Conservation (phyloP, 2,888 invertebrate genomes). For the Drosophila imparisetae region DNA sequence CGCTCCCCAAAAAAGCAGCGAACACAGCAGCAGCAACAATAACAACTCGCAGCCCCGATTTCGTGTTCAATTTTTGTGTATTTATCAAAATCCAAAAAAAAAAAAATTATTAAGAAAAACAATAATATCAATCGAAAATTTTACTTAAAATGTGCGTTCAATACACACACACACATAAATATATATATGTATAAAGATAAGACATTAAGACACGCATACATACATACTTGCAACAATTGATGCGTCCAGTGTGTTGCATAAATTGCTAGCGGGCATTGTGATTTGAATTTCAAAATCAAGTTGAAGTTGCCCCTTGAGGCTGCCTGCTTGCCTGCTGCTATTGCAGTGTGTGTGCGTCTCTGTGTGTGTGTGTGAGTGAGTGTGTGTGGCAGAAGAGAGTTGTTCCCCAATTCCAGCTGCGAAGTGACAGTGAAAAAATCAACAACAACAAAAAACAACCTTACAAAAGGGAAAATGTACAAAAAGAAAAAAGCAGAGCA, state of each 20-base stretch:
- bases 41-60: constrained; percentile 31
- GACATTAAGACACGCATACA: constrained; percentile 13
- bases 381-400: constrained; percentile 32
- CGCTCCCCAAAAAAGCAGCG: constrained; percentile 57
- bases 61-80: constrained; percentile 62
- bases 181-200: constrained; percentile 4
- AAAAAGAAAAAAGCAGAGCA: constrained; percentile 73
- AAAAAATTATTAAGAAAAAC: constrained; percentile 8
- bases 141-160: constrained; percentile 54
- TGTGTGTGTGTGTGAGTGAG: not conserved
- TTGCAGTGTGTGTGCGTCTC: constrained; percentile 9
- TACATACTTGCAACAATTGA: constrained; percentile 46
- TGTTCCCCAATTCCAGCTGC: constrained; percentile 61
- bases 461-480: constrained; percentile 7
- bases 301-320: constrained; percentile 50
- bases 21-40: constrained; percentile 37
- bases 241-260: constrained; percentile 65
- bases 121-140: constrained; percentile 18
- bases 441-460: constrained; percentile 24
- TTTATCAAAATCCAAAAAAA: constrained; percentile 37
- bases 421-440: constrained; percentile 65
- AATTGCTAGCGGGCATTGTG: constrained; percentile 68
- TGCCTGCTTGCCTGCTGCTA: constrained; percentile 15
- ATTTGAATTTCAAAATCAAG: constrained; percentile 79
- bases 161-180: constrained; percentile 10